Evolutionary conservation across 2,797 vertebrate species (phyloP).

Genomic region (Clarias platycephalus): DNA sequence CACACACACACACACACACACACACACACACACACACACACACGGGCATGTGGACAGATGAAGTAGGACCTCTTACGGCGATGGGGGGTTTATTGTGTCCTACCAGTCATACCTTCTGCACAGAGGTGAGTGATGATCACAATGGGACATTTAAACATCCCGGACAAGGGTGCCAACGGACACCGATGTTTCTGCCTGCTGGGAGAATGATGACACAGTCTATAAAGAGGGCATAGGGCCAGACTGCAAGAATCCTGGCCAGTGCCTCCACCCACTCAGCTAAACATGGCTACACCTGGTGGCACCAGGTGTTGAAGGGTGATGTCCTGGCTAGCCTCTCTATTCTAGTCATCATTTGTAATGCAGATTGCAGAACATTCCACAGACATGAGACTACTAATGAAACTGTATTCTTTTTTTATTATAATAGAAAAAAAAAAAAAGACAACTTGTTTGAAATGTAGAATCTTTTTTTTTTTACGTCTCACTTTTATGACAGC

Average conservation of each 20-base stretch:
- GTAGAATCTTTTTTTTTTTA: not conserved
- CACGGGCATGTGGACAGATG: not conserved
- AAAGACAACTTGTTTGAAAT: not conserved
- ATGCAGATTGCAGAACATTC: not conserved
- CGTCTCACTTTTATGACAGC: too few species aligned
- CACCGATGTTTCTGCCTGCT: constrained; percentile 3
- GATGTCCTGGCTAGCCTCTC: not conserved
- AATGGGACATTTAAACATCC: constrained; percentile 34
- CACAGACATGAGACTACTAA: not conserved
- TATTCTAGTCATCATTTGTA: not conserved
- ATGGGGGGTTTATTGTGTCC: not conserved
- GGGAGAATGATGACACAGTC: constrained; percentile 28
- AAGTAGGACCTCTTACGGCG: not conserved
- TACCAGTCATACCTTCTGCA: constrained; percentile 4
- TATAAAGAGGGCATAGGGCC: constrained; percentile 9
- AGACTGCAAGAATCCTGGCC: constrained; percentile 8
- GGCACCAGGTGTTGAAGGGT: constrained; percentile 14
- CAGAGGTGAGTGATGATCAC: constrained; percentile 26
- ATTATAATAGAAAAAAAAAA: not conserved
- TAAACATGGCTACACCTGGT: constrained; percentile 28
- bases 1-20: not conserved
- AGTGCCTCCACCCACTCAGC: constrained; percentile 14
- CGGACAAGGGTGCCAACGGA: constrained; percentile 32
- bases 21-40: not conserved
- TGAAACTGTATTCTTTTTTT: not conserved